Conservation (phyloP, 2,888 invertebrate species). For the Tetranychus piercei region DNA sequence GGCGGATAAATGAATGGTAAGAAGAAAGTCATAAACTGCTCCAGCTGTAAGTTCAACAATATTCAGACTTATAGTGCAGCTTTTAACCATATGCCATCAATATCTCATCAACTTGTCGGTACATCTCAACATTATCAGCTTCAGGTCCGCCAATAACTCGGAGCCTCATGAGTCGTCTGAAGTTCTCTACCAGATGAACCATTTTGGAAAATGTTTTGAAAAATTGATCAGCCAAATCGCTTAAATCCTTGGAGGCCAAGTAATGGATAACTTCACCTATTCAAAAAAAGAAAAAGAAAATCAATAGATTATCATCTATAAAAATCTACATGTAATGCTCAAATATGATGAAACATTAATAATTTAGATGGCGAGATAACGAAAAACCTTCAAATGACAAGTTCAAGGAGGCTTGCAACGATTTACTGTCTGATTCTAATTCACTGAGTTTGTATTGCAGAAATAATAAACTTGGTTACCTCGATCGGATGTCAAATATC, state of each 20-base stretch:
- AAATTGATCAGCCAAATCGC: not conserved
- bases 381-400: too few relatives aligned
- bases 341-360: not conserved
- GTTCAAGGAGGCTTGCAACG: too few relatives aligned
- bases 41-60: too few relatives aligned
- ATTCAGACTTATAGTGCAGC: too few relatives aligned
- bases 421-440: too few relatives aligned
- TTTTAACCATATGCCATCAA: not conserved
- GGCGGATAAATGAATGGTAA: too few relatives aligned
- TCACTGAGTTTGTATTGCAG: too few relatives aligned
- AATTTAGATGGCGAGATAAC: too few relatives aligned
- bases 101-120: conserved; percentile 5
- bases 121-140: conserved; percentile 2
- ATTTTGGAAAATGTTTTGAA: conserved; percentile 6
- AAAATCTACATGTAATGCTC: not conserved
- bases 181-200: not conserved
- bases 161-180: not conserved
- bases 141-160: conserved; percentile 1
- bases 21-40: too few relatives aligned
- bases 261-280: not conserved
- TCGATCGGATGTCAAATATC: too few relatives aligned
- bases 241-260: conserved; percentile 1
- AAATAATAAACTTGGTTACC: too few relatives aligned
- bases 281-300: not conserved
- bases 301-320: not conserved